Evolutionary conservation across 2,113 vertebrate species (phyloP).

Genomic region (Pungitius pungitius): DNA sequence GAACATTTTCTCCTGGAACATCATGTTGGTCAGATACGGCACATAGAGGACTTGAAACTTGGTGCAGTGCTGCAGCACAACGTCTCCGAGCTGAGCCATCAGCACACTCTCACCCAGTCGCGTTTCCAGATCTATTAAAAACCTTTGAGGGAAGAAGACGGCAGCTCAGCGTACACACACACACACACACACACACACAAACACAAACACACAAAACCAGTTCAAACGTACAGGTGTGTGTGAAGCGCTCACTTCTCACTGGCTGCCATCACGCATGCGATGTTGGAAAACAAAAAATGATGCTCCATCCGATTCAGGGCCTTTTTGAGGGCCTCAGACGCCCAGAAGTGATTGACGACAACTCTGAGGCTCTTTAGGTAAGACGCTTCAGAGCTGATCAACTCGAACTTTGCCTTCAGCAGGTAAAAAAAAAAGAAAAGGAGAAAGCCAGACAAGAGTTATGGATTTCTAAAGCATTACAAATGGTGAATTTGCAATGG

Average conservation of each 20-base stretch:
- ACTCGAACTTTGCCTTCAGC: constrained; percentile 81
- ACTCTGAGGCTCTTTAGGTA: constrained; percentile 82
- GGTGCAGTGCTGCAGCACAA: constrained; percentile 75
- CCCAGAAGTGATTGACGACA: constrained; percentile 76
- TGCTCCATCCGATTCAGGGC: constrained; percentile 73
- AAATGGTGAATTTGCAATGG: not conserved
- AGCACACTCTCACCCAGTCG: constrained; percentile 73
- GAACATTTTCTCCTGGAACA: constrained; percentile 83
- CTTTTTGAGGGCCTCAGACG: constrained; percentile 59
- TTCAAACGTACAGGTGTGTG: not conserved
- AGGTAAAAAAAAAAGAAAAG: not conserved
- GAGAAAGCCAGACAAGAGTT: no score
- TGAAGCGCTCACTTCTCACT: constrained; percentile 72
- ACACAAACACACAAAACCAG: not conserved
- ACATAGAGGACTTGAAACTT: constrained; percentile 76
- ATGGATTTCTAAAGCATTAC: not conserved
- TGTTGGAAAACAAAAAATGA: constrained; percentile 84
- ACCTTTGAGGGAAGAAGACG: constrained; percentile 61
- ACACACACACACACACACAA: not conserved
- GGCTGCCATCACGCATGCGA: constrained; percentile 67
- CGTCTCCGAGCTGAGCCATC: constrained; percentile 73
- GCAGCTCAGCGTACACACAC: not conserved
- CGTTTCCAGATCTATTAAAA: constrained; percentile 79
- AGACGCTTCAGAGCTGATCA: constrained; percentile 83
- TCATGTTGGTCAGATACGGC: constrained; percentile 85